These are phyloP conservation scores for Saguinus midas DNA, from an alignment of 2,113 vertebrate genomes.

Conservation along the genomic window DNA sequence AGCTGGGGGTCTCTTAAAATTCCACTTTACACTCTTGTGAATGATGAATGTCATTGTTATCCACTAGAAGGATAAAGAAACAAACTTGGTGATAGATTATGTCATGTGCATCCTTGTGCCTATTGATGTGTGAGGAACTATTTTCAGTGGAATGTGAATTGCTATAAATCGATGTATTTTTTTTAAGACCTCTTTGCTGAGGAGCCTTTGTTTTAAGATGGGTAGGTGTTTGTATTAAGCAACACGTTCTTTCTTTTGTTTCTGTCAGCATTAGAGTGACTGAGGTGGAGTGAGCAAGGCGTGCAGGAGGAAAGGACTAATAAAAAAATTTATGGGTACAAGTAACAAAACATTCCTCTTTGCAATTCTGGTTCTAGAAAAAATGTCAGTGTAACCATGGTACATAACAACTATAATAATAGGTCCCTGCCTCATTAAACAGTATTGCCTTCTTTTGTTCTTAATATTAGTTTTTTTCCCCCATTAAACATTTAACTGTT, in stretches of 20 bases:
- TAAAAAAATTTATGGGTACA: not conserved
- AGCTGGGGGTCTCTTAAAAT: not conserved
- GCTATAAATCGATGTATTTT: not conserved
- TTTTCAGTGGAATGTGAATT: not conserved
- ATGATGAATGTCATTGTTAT: not conserved
- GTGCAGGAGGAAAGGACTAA: not conserved
- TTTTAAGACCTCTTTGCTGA: not conserved
- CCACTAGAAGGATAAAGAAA: not conserved
- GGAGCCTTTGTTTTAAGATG: not conserved
- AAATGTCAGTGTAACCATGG: slow-evolving; percentile 33
- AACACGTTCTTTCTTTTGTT: not conserved
- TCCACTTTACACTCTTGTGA: not conserved
- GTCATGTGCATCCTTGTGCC: not conserved
- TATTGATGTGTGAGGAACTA: not conserved
- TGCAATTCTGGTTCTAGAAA: slow-evolving; percentile 11
- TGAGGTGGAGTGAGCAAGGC: not conserved
- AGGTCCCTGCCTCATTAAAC: slow-evolving; percentile 3
- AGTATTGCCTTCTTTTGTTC: slow-evolving; percentile 42
- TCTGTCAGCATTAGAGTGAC: not conserved
- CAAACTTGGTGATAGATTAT: not conserved
- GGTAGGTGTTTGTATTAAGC: not conserved
- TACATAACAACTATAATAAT: slow-evolving; percentile 35
- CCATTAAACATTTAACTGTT: slow-evolving; percentile 27
- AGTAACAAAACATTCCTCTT: not conserved
- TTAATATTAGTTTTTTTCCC: not conserved